Conservation (phyloP, 2,797 vertebrate genomes). For the Distichodus sexfasciatus region DNA sequence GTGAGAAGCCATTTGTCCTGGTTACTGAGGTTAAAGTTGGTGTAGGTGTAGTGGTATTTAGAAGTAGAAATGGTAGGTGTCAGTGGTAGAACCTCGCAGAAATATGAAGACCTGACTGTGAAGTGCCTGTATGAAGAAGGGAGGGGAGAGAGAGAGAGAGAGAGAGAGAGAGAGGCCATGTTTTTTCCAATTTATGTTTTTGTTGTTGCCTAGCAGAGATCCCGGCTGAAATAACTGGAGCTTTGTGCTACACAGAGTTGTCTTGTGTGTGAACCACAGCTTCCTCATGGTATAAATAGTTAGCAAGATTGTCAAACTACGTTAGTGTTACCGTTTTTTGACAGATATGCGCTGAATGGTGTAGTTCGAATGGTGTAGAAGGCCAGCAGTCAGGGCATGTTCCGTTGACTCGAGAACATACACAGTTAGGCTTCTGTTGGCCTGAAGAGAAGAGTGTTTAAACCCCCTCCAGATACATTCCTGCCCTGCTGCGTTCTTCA, state of each 20-base stretch:
- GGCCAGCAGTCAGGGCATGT: too few relatives aligned
- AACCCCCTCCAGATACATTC: neutral
- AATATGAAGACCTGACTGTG: too few relatives aligned
- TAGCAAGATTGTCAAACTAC: neutral
- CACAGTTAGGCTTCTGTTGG: too few relatives aligned
- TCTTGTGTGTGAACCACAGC: neutral
- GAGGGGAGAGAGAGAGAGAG: neutral
- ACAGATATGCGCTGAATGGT: too few relatives aligned
- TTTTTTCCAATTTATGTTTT: constrained; percentile 62
- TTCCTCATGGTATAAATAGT: neutral
- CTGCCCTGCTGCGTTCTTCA: neutral
- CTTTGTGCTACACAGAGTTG: neutral
- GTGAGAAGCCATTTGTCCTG: too few relatives aligned
- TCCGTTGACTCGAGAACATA: too few relatives aligned
- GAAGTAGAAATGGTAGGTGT: too few relatives aligned
- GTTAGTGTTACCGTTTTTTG: too few relatives aligned
- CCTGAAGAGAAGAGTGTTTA: neutral
- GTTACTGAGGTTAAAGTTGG: too few relatives aligned
- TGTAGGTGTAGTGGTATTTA: too few relatives aligned
- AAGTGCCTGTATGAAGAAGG: neutral
- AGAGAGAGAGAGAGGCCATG: constrained; percentile 10
- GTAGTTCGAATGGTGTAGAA: too few relatives aligned
- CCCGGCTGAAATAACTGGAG: constrained; percentile 60
- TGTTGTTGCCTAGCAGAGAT: constrained; percentile 55
- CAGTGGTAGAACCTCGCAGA: too few relatives aligned